Evolutionary conservation across 1,140 invertebrate species (phyloP), one percentile per base, ranked within the genome.

Genomic region (Nasonia longicornis): DNA sequence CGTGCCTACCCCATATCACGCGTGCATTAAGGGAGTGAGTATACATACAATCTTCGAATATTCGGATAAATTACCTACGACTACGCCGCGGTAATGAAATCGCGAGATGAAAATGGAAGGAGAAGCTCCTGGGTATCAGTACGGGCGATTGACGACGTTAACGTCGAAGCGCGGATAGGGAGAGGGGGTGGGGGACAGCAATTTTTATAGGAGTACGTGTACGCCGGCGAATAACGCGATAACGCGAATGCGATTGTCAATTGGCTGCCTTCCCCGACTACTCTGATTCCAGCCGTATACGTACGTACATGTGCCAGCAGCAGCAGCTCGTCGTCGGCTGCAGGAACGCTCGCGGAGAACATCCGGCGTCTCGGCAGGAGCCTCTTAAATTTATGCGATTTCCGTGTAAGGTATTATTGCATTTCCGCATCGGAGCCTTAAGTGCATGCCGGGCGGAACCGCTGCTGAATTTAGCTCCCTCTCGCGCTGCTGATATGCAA

Each of bases 161-260:
- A 42, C 70, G 71, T 48, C 22, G n/a, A 3, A 16, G 8, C 48
- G 3, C 16, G 6, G 14, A 58, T 7, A n/a, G 20, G 2, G 52
- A 1, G 52, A 6, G 16, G 6, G 52, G 1, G 45, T 3, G 45
- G 64, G n/a, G 4, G 64, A 3, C 1, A 29, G 52, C 22, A 76
- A 76, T 76, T 69, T 77, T 77, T 69, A 22, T 52, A 69, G 64
- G 38, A 48, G 29, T 69, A 69, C 66, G 35, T 26, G 48, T 74
- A 31, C 48, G 48, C 16, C 10, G 75, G 11, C 3, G 42, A 52
- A 48, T 77, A 77, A 77, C 20, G 75, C 48, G 82, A 78, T 83
- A 80, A 83, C 64, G 82, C 22, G 74, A 83, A 84, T 80, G 71
- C 48, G 79, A 70, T 74, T 83, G 83, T 83, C 82, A 84, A 84